Percentiles rank a stretch among this genome's conserved stretches.
phyloP scores from a whole-genome alignment of 2,113 vertebrate species.

The Aspiorhynchus laticeps region DNA sequence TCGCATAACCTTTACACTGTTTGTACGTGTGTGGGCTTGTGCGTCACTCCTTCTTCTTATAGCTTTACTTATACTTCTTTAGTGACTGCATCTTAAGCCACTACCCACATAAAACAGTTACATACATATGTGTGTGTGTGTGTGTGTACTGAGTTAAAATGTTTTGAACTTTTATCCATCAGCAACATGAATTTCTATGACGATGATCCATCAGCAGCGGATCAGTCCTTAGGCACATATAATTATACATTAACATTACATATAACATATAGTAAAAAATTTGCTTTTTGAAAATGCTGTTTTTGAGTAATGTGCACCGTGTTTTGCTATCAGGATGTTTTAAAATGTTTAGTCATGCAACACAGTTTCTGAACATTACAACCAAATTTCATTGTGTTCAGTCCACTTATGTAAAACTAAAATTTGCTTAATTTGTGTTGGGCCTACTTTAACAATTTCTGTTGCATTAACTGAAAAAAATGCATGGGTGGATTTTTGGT shows the following conservation, averaged over 20 bases:
- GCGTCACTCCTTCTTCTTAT: background rate
- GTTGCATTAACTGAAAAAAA: background rate
- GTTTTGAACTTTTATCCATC: background rate
- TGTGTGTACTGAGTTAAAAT: background rate
- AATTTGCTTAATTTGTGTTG: background rate
- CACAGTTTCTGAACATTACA: background rate
- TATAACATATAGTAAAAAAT: too few species aligned
- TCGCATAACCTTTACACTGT: background rate
- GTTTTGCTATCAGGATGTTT: background rate
- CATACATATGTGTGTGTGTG: background rate
- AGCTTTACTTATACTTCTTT: background rate
- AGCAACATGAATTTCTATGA: background rate
- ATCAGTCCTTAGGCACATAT: background rate
- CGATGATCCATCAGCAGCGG: background rate
- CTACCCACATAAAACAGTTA: background rate
- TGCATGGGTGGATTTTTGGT: background rate
- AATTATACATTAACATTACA: too few species aligned
- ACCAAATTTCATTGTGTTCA: background rate
- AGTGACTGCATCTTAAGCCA: background rate
- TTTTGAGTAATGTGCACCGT: background rate
- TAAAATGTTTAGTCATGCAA: background rate
- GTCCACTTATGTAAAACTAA: background rate
- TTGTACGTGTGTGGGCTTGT: slow-evolving; percentile 5
- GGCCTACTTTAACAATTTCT: background rate
- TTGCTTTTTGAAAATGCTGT: background rate